Conservation (phyloP, 1,140 invertebrate genomes). For the Monochamus saltuarius region DNA sequence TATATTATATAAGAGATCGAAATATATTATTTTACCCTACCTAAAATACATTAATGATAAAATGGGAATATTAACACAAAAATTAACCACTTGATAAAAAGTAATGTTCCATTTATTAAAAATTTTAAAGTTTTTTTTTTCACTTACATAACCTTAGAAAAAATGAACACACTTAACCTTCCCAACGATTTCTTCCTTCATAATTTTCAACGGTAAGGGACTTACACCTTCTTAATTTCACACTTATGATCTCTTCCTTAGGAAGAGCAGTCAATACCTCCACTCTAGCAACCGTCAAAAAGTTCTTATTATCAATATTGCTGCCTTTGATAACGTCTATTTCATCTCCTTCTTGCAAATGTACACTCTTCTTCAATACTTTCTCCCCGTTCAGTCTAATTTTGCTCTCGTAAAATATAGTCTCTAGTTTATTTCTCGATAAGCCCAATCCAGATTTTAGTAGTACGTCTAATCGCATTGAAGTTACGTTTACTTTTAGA, state of each 20-base stretch:
- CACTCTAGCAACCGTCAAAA: conserved; percentile 62
- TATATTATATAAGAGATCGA: no score
- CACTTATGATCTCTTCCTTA: conserved; percentile 52
- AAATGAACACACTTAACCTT: not conserved
- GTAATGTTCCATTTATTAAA: no score
- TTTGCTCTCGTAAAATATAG: conserved; percentile 66
- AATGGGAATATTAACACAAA: no score
- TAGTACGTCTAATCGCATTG: conserved; percentile 64
- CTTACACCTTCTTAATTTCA: conserved; percentile 62
- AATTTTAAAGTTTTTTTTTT: no score
- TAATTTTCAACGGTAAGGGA: conserved; percentile 65
- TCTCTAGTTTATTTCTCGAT: conserved; percentile 68
- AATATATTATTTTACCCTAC: no score
- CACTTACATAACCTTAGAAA: no score
- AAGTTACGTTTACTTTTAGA: conserved; percentile 59
- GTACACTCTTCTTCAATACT: conserved; percentile 62
- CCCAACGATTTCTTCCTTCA: conserved; percentile 35
- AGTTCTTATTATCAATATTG: conserved; percentile 60
- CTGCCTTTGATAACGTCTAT: conserved; percentile 63
- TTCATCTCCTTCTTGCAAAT: conserved; percentile 62
- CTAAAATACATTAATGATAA: no score
- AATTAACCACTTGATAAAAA: no score
- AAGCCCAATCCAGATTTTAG: conserved; percentile 66
- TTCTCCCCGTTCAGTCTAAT: conserved; percentile 68
- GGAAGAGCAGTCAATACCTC: conserved; percentile 55